Conservation (phyloP, 2,888 invertebrate genomes). For the Rhagophthalmus giganteus region DNA sequence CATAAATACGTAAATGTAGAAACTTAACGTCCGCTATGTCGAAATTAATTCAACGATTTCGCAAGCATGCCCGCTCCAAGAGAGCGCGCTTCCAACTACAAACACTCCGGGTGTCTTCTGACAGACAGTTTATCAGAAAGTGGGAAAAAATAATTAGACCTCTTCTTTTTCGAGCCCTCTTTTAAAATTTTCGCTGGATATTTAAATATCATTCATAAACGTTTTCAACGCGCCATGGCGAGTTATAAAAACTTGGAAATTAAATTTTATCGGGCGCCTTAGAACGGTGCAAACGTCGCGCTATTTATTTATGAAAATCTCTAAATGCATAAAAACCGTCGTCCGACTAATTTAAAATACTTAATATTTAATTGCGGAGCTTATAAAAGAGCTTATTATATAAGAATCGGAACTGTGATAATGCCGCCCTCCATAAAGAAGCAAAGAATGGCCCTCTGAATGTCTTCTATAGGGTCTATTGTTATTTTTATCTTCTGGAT, state of each 20-base stretch:
- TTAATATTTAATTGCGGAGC: too few species aligned
- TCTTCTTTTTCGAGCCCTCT: slow-evolving; percentile 40
- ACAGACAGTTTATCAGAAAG: slow-evolving; percentile 51
- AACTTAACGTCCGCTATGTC: not conserved
- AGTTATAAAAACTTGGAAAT: slow-evolving; percentile 7
- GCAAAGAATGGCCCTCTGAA: slow-evolving; percentile 10
- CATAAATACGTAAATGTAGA: not conserved
- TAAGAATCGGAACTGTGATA: too few species aligned
- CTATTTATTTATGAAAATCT: not conserved
- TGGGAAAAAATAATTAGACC: slow-evolving; percentile 52
- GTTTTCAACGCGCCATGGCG: slow-evolving; percentile 5
- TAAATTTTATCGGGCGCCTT: slow-evolving; percentile 1
- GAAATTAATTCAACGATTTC: not conserved
- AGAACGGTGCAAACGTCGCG: not conserved
- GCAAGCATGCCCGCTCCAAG: slow-evolving; percentile 15
- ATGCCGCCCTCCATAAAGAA: slow-evolving; percentile 12
- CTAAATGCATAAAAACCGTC: too few species aligned
- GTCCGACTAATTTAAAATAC: too few species aligned
- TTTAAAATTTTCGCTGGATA: slow-evolving; percentile 25
- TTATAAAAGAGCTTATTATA: too few species aligned
- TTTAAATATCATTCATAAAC: slow-evolving; percentile 25
- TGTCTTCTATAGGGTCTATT: slow-evolving; percentile 15
- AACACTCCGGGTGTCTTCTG: slow-evolving; percentile 42
- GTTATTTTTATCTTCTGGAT: slow-evolving; percentile 20
- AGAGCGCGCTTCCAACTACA: slow-evolving; percentile 8